Percentiles rank a stretch among this genome's conserved stretches.
Conservation (phyloP, 2,113 vertebrate genomes). For the Ictalurus punctatus region DNA sequence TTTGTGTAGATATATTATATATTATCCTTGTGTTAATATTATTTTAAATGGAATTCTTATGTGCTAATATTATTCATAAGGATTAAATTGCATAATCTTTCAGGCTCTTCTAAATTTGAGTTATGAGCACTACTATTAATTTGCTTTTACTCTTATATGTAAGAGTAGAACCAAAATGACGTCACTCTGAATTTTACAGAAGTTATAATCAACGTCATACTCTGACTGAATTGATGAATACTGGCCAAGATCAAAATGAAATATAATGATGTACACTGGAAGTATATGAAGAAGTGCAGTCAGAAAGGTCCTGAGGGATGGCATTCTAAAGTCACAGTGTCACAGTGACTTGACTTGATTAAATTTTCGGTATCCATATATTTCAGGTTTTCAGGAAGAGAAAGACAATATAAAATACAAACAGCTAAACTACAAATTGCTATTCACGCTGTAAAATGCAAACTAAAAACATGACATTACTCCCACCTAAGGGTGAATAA, state of each 20-base stretch:
- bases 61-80: not conserved
- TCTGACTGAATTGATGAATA: not conserved
- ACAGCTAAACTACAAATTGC: not conserved
- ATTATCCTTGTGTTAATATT: not conserved
- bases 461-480: not conserved
- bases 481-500: constrained; percentile 22
- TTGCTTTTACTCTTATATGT: not conserved
- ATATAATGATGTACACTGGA: not conserved
- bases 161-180: not conserved
- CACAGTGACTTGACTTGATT: no score
- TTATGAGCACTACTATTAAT: not conserved
- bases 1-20: not conserved
- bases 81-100: not conserved
- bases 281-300: not conserved
- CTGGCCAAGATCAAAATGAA: not conserved
- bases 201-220: not conserved
- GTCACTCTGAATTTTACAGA: not conserved
- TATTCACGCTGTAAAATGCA: not conserved
- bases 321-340: not conserved
- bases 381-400: not conserved
- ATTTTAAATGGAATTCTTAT: not conserved
- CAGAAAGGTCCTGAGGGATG: not conserved
- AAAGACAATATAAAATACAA: not conserved
- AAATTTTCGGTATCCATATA: not conserved
- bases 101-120: not conserved